These are phyloP conservation scores for Polydrusus cervinus DNA, from an alignment of 2,888 invertebrate genomes.

Conservation along the genomic window DNA sequence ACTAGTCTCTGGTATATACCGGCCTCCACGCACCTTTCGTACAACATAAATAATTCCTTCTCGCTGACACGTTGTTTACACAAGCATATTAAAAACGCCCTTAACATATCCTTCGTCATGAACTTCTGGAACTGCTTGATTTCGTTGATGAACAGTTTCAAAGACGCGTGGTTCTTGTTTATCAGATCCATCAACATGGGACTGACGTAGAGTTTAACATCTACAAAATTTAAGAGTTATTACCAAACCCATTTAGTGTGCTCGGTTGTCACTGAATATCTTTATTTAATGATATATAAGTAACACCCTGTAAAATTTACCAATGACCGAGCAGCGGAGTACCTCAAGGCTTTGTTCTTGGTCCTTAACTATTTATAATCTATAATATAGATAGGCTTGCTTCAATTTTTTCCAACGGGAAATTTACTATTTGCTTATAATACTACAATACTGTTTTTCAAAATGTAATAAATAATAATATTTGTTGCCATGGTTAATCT, in stretches of 20 bases:
- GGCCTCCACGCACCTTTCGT: constrained; percentile 53
- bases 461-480: no score
- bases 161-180: constrained; percentile 35
- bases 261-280: neutral
- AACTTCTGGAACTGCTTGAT: constrained; percentile 52
- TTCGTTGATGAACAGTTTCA: constrained; percentile 54
- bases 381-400: no score
- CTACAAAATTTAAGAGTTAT: constrained; percentile 46
- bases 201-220: constrained; percentile 52
- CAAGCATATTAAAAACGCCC: constrained; percentile 54
- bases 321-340: no score
- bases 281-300: no score
- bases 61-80: constrained; percentile 21
- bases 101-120: constrained; percentile 54
- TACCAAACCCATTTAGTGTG: no score
- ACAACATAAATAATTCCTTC: constrained; percentile 46
- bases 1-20: constrained; percentile 52
- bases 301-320: no score
- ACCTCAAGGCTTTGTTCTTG: no score
- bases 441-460: no score
- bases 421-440: no score
- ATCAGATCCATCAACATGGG: constrained; percentile 55
- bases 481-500: neutral
- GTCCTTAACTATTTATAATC: no score
- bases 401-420: no score